A percentile compares a stretch with the other conserved stretches of the same genome.
These are phyloP conservation scores for Pandemis cinnamomeana DNA, from an alignment of 2,888 invertebrate genomes.

Conservation along the genomic window DNA sequence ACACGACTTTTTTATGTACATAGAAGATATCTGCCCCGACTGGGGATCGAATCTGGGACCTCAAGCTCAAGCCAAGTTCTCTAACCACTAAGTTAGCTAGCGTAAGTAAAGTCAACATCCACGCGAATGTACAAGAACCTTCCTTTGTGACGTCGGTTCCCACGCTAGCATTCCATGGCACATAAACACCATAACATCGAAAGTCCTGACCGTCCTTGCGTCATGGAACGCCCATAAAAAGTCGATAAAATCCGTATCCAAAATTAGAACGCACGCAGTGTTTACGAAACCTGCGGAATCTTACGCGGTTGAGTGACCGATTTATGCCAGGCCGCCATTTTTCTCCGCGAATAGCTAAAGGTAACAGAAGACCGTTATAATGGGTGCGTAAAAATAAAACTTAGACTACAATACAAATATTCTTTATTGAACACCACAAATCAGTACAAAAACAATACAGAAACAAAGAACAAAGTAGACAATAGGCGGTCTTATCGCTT, in stretches of 20 bases:
- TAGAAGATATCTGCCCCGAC: too few relatives aligned
- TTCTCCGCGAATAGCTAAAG: neutral
- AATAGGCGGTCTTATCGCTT: too few relatives aligned
- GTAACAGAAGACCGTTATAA: constrained; percentile 8
- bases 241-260: constrained; percentile 14
- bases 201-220: constrained; percentile 27
- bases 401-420: neutral
- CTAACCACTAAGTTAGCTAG: too few relatives aligned
- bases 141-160: neutral
- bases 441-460: too few relatives aligned
- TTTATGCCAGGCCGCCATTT: constrained; percentile 16
- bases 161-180: constrained; percentile 19
- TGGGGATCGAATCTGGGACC: too few relatives aligned
- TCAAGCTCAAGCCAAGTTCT: too few relatives aligned
- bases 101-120: too few relatives aligned
- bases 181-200: neutral
- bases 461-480: too few relatives aligned
- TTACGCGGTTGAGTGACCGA: constrained; percentile 35
- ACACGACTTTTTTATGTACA: too few relatives aligned
- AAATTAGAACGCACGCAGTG: constrained; percentile 22
- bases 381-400: neutral
- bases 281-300: constrained; percentile 24
- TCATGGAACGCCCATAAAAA: constrained; percentile 16
- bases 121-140: too few relatives aligned
- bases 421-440: too few relatives aligned